Percentiles rank a stretch among this genome's conserved stretches.
Evolutionary conservation across 35 echinoderm and acorn worm genomes (phyloP).

Genomic region (Chiridota heheva): DNA sequence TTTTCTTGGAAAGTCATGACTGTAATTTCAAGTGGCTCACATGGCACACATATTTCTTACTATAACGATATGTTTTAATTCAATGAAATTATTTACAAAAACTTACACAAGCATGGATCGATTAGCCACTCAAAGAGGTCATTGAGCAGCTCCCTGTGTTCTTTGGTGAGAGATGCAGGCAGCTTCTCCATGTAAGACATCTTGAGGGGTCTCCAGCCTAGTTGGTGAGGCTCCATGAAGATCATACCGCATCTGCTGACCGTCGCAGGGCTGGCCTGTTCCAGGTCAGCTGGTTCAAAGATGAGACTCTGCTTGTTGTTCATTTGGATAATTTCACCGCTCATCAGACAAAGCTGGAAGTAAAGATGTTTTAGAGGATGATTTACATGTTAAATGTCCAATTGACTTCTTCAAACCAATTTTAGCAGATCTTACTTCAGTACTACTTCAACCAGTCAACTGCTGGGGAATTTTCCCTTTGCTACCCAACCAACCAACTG

Average conservation of each 20-base stretch:
- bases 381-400: background rate
- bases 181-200: constrained; percentile 86
- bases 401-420: no score
- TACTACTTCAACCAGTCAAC: no score
- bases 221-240: constrained; percentile 95
- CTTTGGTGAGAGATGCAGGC: constrained; percentile 64
- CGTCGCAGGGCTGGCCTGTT: constrained; percentile 91
- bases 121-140: constrained; percentile 97
- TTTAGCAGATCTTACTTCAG: no score
- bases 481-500: no score
- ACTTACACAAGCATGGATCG: constrained; percentile 89
- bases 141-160: constrained; percentile 85
- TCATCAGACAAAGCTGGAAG: constrained; percentile 85
- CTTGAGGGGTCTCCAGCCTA: constrained; percentile 86
- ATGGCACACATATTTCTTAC: no score
- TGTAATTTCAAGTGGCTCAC: no score
- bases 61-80: no score
- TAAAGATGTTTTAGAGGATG: background rate
- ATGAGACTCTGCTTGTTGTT: constrained; percentile 92
- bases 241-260: constrained; percentile 98
- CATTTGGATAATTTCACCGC: constrained; percentile 98
- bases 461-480: no score
- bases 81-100: background rate
- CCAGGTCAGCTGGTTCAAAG: constrained; percentile 88
- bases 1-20: no score